Evolutionary conservation across 2,888 invertebrate genomes (phyloP).

Genomic region (Scaptomyza flava): DNA sequence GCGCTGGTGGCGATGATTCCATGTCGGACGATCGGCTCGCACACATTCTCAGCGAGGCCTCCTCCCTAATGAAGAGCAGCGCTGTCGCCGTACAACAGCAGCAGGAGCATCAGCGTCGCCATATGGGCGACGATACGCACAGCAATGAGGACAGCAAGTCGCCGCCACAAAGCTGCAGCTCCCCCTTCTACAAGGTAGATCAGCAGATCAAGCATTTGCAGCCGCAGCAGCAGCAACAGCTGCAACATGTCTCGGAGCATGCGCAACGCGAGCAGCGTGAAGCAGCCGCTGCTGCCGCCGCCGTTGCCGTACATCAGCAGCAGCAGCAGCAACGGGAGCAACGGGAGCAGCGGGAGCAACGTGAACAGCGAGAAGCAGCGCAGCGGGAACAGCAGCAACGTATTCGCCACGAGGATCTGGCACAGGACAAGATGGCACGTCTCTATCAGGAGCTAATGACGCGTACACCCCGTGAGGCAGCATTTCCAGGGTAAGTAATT

Average conservation of each 20-base stretch:
- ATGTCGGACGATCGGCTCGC: conserved; percentile 96
- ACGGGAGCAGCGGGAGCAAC: conserved; percentile 86
- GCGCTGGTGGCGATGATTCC: conserved; percentile 90
- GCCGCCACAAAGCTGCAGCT: conserved; percentile 91
- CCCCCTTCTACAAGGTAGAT: conserved; percentile 90
- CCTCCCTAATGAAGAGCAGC: conserved; percentile 91
- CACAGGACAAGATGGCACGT: conserved; percentile 97
- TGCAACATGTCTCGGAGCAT: conserved; percentile 85
- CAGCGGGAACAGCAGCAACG: conserved; percentile 84
- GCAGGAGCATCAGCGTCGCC: conserved; percentile 81
- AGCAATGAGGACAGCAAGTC: conserved; percentile 94
- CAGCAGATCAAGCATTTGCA: conserved; percentile 72
- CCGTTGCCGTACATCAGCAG: conserved; percentile 82
- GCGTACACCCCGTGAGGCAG: conserved; percentile 90
- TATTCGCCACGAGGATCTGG: conserved; percentile 88
- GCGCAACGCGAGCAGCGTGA: conserved; percentile 83
- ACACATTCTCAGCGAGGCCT: conserved; percentile 96
- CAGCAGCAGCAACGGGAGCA: conserved; percentile 82
- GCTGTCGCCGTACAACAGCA: conserved; percentile 84
- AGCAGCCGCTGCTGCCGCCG: conserved; percentile 81
- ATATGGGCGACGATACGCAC: conserved; percentile 87
- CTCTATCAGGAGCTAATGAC: conserved; percentile 98
- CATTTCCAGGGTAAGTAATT: conserved; percentile 89
- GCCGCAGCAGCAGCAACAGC: conserved; percentile 87
- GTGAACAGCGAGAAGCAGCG: conserved; percentile 87